These are phyloP conservation scores for Omphaloscelis lunosa DNA, from an alignment of 2,888 invertebrate genomes.

Conservation along the genomic window DNA sequence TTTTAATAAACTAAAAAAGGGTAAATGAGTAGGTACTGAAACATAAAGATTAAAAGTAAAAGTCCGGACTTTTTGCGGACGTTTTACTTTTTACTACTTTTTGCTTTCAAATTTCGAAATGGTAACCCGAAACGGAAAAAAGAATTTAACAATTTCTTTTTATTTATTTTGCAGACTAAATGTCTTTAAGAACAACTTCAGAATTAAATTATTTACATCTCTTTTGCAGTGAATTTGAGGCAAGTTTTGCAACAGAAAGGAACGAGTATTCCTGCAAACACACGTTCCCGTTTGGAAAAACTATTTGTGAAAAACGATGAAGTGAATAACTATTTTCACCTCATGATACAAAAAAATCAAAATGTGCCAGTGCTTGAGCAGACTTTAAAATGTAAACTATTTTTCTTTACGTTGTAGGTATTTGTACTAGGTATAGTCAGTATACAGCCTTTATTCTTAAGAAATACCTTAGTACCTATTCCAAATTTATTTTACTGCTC, in stretches of 20 bases:
- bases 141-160: background rate
- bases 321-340: constrained; percentile 33
- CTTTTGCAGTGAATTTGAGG: constrained; percentile 74
- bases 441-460: background rate
- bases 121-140: no score
- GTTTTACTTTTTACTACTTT: no score
- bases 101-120: no score
- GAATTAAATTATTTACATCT: background rate
- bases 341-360: constrained; percentile 23
- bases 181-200: background rate
- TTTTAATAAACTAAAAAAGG: background rate
- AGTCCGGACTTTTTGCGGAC: no score
- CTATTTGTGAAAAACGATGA: constrained; percentile 40
- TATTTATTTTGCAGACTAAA: background rate
- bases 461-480: background rate
- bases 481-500: background rate
- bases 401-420: background rate
- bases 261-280: background rate
- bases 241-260: constrained; percentile 34
- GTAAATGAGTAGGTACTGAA: background rate
- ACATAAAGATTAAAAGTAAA: no score
- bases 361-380: background rate
- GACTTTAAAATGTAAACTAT: constrained; percentile 21
- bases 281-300: constrained; percentile 33
- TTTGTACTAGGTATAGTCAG: background rate